Percentiles rank a stretch among this genome's conserved stretches.
These are phyloP conservation scores for Actenoides lindsayi DNA, from an alignment of 2,113 vertebrate genomes.

Conservation along the genomic window DNA sequence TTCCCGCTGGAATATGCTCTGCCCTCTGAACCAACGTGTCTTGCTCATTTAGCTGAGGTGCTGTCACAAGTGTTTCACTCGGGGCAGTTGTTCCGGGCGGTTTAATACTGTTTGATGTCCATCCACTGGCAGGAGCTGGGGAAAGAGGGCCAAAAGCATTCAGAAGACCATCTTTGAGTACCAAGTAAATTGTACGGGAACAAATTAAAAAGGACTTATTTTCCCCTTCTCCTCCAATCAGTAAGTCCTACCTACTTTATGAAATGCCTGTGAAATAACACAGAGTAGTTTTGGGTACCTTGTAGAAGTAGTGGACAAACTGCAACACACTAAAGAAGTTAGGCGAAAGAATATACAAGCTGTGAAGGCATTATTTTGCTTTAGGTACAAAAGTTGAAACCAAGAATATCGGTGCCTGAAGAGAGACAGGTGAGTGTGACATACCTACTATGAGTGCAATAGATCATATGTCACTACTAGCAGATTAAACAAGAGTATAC, in stretches of 20 bases:
- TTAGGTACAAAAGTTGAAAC: background rate
- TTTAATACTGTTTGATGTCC: constrained; percentile 73
- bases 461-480: background rate
- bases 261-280: constrained; percentile 11
- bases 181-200: background rate
- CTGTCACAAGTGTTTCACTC: constrained; percentile 37
- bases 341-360: background rate
- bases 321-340: constrained; percentile 5
- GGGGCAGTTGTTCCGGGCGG: constrained; percentile 41
- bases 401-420: background rate
- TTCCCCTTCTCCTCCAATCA: background rate
- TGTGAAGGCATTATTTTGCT: constrained; percentile 8
- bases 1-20: constrained; percentile 93
- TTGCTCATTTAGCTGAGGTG: constrained; percentile 81
- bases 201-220: background rate
- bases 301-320: background rate
- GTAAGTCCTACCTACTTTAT: background rate
- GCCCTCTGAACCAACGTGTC: constrained; percentile 91
- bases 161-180: background rate
- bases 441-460: background rate
- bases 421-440: background rate
- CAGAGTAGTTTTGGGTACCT: background rate
- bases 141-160: background rate
- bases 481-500: background rate
- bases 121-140: constrained; percentile 78